These are phyloP conservation scores for Drosophila funebris DNA, from an alignment of 1,140 invertebrate genomes.

Conservation along the genomic window DNA sequence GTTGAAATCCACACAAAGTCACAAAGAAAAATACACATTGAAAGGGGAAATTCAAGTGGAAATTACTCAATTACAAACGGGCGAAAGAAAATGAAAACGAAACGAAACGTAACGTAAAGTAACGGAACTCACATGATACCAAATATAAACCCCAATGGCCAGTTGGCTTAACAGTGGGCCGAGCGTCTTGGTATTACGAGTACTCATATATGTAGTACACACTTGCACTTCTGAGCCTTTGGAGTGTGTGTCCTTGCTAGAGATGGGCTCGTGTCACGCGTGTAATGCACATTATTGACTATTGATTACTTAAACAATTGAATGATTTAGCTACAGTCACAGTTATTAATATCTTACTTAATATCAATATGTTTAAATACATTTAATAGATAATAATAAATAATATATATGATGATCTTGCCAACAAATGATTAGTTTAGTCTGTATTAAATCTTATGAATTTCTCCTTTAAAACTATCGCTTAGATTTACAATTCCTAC, in stretches of 20 bases:
- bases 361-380: too few relatives aligned
- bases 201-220: neutral
- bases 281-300: too few relatives aligned
- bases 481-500: neutral
- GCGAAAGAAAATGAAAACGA: slow-evolving; percentile 25
- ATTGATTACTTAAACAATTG: too few relatives aligned
- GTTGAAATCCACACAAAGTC: slow-evolving; percentile 79
- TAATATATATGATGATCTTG: too few relatives aligned
- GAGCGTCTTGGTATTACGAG: slow-evolving; percentile 11
- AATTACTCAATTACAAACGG: slow-evolving; percentile 77
- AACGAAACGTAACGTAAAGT: slow-evolving; percentile 14
- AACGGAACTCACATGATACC: slow-evolving; percentile 32
- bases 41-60: slow-evolving; percentile 82
- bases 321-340: too few relatives aligned
- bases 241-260: slow-evolving; percentile 25
- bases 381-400: too few relatives aligned
- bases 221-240: slow-evolving; percentile 1
- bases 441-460: too few relatives aligned
- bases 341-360: too few relatives aligned
- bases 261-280: slow-evolving; percentile 17
- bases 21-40: slow-evolving; percentile 66
- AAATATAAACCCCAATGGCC: slow-evolving; percentile 22
- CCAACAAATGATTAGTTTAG: too few relatives aligned
- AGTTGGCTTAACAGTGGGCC: slow-evolving; percentile 21
- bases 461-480: too few relatives aligned